Conservation (phyloP, 1,140 invertebrate species). For the Eufriesea mexicana region DNA sequence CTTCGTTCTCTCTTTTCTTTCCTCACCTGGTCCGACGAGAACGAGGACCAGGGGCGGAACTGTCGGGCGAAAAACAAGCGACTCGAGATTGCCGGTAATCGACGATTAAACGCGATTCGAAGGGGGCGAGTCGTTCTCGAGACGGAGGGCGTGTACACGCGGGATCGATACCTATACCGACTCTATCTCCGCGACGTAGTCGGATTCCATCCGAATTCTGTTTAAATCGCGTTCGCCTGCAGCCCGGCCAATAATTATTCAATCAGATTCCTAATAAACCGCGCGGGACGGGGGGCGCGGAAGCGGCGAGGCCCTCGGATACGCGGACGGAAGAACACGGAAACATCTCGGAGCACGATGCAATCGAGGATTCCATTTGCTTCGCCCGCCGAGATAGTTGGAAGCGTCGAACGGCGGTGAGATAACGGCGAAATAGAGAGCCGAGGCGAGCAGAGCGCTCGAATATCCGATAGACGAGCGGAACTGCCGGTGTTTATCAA, state of each 20-base stretch:
- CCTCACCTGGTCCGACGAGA: too few relatives aligned
- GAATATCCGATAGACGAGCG: constrained; percentile 33
- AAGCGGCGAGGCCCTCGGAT: not conserved
- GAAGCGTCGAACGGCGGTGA: constrained; percentile 28
- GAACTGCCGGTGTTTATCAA: constrained; percentile 38
- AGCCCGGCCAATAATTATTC: constrained; percentile 36
- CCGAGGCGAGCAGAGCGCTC: not conserved
- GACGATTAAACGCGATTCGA: constrained; percentile 10
- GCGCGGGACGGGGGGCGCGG: not conserved
- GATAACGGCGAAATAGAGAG: constrained; percentile 36
- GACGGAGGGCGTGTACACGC: not conserved
- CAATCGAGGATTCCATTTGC: constrained; percentile 42
- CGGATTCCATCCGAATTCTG: constrained; percentile 6
- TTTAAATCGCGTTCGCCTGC: not conserved
- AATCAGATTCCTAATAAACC: constrained; percentile 43
- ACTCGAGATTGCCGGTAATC: not conserved
- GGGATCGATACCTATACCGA: not conserved
- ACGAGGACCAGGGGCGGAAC: too few relatives aligned
- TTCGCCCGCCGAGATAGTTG: constrained; percentile 6
- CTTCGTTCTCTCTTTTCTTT: too few relatives aligned
- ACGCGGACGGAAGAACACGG: constrained; percentile 24
- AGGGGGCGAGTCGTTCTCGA: not conserved
- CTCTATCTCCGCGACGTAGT: too few relatives aligned
- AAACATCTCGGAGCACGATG: constrained; percentile 33
- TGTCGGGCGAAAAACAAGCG: not conserved